A percentile compares a stretch with the other conserved stretches of the same genome.
Evolutionary conservation across 2,113 vertebrate species (phyloP).

Genomic region (Zootoca vivipara): DNA sequence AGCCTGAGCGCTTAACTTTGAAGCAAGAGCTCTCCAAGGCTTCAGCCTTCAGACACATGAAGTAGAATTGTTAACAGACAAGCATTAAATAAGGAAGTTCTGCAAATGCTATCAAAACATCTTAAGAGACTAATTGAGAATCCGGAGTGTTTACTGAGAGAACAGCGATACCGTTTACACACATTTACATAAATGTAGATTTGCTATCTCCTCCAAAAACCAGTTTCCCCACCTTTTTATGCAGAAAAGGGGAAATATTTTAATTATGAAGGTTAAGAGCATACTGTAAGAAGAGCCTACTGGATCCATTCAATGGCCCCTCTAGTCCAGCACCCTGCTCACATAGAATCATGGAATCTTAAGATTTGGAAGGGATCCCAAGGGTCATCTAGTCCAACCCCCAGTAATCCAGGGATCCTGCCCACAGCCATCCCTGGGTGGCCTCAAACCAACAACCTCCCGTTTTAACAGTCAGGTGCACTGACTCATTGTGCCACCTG

Average conservation of each 20-base stretch:
- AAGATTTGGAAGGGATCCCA: too few relatives aligned
- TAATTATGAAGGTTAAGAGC: background rate
- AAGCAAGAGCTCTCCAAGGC: too few relatives aligned
- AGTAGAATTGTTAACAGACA: background rate
- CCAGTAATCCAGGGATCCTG: too few relatives aligned
- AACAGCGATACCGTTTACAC: background rate
- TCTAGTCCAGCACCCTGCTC: too few relatives aligned
- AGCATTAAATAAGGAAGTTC: background rate
- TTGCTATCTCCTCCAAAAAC: background rate
- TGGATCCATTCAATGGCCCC: too few relatives aligned
- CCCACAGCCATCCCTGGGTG: too few relatives aligned
- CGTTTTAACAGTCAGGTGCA: too few relatives aligned
- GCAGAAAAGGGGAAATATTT: background rate
- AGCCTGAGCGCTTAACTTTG: background rate
- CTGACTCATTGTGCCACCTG: too few relatives aligned
- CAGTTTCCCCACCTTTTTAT: background rate
- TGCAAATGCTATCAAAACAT: background rate
- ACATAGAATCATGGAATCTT: too few relatives aligned
- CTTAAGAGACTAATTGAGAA: background rate
- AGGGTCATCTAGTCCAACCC: too few relatives aligned
- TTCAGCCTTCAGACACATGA: background rate
- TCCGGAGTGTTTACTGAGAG: background rate
- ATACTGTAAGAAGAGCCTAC: background rate
- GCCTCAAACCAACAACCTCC: too few relatives aligned
- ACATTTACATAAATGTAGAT: background rate